Evolutionary conservation across 2,888 invertebrate genomes (phyloP).

Genomic region (Sinopyrophorus schimmeli): DNA sequence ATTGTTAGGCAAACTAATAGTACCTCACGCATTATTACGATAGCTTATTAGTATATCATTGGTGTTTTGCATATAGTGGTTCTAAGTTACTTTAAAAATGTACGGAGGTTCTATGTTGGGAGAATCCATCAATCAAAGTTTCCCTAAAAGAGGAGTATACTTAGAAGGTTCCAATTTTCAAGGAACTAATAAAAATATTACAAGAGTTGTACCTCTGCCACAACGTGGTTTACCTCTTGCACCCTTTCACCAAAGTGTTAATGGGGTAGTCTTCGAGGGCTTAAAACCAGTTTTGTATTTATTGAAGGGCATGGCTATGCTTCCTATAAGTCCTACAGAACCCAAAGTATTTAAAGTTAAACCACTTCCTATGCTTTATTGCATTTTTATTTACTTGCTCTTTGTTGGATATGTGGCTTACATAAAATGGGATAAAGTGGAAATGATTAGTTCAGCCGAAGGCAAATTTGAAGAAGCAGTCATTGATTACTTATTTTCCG

Average conservation of each 20-base stretch:
- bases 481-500: slow-evolving; percentile 74
- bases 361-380: slow-evolving; percentile 64
- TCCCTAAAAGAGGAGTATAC: slow-evolving; percentile 39
- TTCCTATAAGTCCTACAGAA: slow-evolving; percentile 62
- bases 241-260: slow-evolving; percentile 15
- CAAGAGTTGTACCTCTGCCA: slow-evolving; percentile 44
- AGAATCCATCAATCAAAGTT: slow-evolving; percentile 13
- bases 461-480: slow-evolving; percentile 76
- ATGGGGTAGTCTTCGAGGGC: slow-evolving; percentile 54
- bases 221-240: slow-evolving; percentile 11
- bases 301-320: slow-evolving; percentile 62
- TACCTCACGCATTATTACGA: neutral
- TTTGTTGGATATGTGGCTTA: slow-evolving; percentile 63
- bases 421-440: slow-evolving; percentile 65
- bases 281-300: slow-evolving; percentile 57
- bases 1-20: slow-evolving; percentile 15
- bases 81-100: slow-evolving; percentile 18
- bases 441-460: slow-evolving; percentile 58
- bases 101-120: slow-evolving; percentile 15
- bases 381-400: slow-evolving; percentile 48
- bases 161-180: slow-evolving; percentile 45
- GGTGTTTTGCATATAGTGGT: slow-evolving; percentile 6
- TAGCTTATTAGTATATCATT: slow-evolving; percentile 4
- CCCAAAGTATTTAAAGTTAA: slow-evolving; percentile 56
- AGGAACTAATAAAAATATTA: slow-evolving; percentile 34